These are phyloP conservation scores for Rhombomys opimus DNA, from an alignment of 2,113 vertebrate genomes.

Conservation along the genomic window DNA sequence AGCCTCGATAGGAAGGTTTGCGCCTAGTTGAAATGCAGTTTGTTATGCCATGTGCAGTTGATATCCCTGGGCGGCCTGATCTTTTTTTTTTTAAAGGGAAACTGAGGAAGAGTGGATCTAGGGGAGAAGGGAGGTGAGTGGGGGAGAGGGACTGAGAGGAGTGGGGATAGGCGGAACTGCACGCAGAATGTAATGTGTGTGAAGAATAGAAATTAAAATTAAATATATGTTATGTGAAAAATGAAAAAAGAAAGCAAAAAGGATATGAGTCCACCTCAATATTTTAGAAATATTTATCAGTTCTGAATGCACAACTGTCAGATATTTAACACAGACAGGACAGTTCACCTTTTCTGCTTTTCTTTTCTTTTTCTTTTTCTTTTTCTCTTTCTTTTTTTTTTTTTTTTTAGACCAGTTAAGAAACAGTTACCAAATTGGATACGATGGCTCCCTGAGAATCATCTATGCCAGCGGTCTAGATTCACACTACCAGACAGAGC, in stretches of 20 bases:
- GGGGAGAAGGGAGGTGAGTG: background rate
- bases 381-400: background rate
- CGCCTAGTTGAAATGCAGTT: background rate
- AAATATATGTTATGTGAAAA: background rate
- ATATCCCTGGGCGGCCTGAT: background rate
- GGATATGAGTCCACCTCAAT: background rate
- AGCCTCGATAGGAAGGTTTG: background rate
- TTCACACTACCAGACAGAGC: slow-evolving; percentile 97
- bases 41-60: background rate
- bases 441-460: slow-evolving; percentile 95
- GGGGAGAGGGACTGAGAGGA: background rate
- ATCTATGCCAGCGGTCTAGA: slow-evolving; percentile 97
- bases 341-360: background rate
- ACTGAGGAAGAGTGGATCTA: background rate
- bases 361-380: too few species aligned
- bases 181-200: background rate
- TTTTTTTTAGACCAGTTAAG: slow-evolving; percentile 93
- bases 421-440: slow-evolving; percentile 97
- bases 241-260: background rate
- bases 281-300: background rate
- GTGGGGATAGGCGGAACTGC: background rate
- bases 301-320: background rate
- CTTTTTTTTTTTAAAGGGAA: background rate
- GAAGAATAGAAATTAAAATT: background rate
- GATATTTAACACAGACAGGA: background rate